phyloP scores from a whole-genome alignment of 2,888 invertebrate genomes.

The Selenia dentaria region DNA sequence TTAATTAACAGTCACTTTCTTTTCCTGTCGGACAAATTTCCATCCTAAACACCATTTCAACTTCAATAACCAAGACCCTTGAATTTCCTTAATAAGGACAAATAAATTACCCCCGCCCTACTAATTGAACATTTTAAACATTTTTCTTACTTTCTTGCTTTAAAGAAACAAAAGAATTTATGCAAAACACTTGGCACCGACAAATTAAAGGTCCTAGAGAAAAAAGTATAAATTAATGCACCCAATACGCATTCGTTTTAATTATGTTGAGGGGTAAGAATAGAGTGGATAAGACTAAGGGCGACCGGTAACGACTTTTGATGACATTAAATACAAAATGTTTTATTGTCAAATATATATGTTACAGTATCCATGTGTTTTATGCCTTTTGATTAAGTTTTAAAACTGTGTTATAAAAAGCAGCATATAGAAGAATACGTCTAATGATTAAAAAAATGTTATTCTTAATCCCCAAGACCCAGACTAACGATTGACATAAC shows the following conservation, averaged over 20 bases:
- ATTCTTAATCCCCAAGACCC: too few relatives aligned
- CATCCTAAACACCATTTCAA: constrained; percentile 35
- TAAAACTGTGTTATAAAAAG: too few relatives aligned
- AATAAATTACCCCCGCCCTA: constrained; percentile 71
- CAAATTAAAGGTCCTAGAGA: constrained; percentile 76
- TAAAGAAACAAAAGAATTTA: constrained; percentile 72
- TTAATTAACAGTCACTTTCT: constrained; percentile 19
- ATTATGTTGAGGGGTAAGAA: constrained; percentile 55
- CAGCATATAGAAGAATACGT: too few relatives aligned
- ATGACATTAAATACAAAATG: too few relatives aligned
- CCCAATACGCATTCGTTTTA: constrained; percentile 75
- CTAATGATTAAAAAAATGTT: too few relatives aligned
- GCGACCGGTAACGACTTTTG: too few relatives aligned
- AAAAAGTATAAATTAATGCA: constrained; percentile 79
- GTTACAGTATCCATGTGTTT: too few relatives aligned
- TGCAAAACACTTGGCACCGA: constrained; percentile 74
- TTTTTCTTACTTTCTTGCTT: constrained; percentile 32
- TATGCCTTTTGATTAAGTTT: too few relatives aligned
- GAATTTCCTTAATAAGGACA: constrained; percentile 64
- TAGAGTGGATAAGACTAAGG: constrained; percentile 44
- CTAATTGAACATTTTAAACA: constrained; percentile 74
- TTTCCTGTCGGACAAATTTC: constrained; percentile 31
- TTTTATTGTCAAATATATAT: too few relatives aligned
- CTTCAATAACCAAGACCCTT: constrained; percentile 30
- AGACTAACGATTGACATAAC: too few relatives aligned